Base-by-base conservation (phyloP, 2,888 invertebrate species). In the Megaustenia siamemsis region DNA sequence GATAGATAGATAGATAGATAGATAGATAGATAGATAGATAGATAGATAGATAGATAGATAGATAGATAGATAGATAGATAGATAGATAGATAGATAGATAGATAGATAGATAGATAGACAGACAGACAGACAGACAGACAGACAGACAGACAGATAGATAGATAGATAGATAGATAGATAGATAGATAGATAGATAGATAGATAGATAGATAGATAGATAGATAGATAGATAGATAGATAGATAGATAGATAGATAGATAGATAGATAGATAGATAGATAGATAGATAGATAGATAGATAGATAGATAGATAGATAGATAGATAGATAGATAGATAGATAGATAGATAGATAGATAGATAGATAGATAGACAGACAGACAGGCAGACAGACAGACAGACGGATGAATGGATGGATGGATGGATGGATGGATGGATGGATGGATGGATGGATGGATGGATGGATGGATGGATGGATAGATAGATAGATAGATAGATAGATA, bases 191-290 rank as follows among this genome's bases (percentile, higher is more conserved):
- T 32, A 32, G 28, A 66, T 32, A 32, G 63, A 32, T 32, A 32
- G 63, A 66, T 32, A 32, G 63, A 66, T 32, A 32, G 63, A 66
- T 32, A 32, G 63, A 66, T 66, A 32, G 63, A 66, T 32, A 32
- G 63, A 66, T 32, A 32, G 63, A 66, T 66, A 32, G 63, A 66
- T 66, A 32, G 32, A 66, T 66, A 32, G 63, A 66, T 66, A 32
- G 63, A 66, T 66, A 32, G 63, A 66, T 66, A 32, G 63, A 66
- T 66, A 32, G 63, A 66, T 66, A 66, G 63, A 66, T 66, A 66
- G 63, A 66, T 66, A 66, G 63, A 66, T 66, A 66, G 63, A 66
- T 66, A 66, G 63, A 66, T 66, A 66, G 63, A 66, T 66, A 66
- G 63, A 66, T 66, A 66, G 63, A 66, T 66, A 66, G 63, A 66